These are phyloP conservation scores for Heteropelma amictum DNA, from an alignment of 2,888 invertebrate species.

Conservation along the genomic window DNA sequence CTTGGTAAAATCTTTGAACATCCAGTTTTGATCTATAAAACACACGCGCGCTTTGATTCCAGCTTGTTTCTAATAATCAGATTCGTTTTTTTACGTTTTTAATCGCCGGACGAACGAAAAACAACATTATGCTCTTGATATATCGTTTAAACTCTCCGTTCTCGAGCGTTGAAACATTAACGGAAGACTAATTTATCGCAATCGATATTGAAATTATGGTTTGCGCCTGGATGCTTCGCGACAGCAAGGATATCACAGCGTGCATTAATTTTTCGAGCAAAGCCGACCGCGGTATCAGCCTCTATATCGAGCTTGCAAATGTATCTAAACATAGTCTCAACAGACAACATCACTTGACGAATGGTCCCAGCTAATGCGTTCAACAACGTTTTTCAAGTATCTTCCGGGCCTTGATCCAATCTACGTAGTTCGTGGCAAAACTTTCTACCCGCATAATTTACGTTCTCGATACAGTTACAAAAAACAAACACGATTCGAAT, in stretches of 20 bases:
- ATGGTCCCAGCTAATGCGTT: conserved; percentile 23
- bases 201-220: too few relatives aligned
- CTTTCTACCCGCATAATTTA: conserved; percentile 21
- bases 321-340: neutral
- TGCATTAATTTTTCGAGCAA: conserved; percentile 10
- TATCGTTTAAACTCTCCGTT: too few relatives aligned
- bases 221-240: too few relatives aligned
- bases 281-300: conserved; percentile 19
- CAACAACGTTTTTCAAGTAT: conserved; percentile 29
- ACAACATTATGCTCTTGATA: too few relatives aligned
- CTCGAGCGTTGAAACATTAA: too few relatives aligned
- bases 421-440: neutral
- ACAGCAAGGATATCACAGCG: neutral
- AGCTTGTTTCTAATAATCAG: too few relatives aligned
- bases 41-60: too few relatives aligned
- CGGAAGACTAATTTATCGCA: too few relatives aligned
- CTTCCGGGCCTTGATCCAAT: conserved; percentile 16
- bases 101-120: too few relatives aligned
- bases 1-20: too few relatives aligned
- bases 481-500: conserved; percentile 2
- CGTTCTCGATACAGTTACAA: neutral
- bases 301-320: conserved; percentile 22
- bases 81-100: too few relatives aligned
- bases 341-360: conserved; percentile 25
- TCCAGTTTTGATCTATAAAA: too few relatives aligned